phyloP scores from a whole-genome alignment of 2,113 vertebrate genomes.

The Corythornis vintsioides region DNA sequence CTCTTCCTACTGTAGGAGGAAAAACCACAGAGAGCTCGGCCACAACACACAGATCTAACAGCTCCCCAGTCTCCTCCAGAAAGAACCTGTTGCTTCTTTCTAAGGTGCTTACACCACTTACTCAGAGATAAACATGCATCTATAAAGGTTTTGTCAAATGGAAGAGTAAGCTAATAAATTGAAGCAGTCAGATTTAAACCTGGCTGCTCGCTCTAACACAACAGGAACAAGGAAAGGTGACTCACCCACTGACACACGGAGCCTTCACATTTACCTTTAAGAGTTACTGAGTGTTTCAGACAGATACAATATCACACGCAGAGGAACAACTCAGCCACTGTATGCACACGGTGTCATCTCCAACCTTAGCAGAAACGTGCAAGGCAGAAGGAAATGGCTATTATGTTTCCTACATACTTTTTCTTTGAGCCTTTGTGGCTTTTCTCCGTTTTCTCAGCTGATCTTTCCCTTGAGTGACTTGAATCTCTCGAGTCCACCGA shows the following conservation, averaged over 20 bases:
- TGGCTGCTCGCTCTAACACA: background rate
- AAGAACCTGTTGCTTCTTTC: background rate
- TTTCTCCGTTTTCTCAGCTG: constrained; percentile 88
- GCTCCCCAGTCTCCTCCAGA: background rate
- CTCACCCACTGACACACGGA: constrained; percentile 34
- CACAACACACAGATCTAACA: background rate
- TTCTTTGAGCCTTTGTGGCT: constrained; percentile 86
- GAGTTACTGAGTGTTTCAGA: constrained; percentile 7
- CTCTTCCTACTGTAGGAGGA: background rate
- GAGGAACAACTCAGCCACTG: background rate
- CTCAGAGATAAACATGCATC: background rate
- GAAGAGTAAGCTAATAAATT: background rate
- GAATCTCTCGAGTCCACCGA: constrained; percentile 85
- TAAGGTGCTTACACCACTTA: background rate
- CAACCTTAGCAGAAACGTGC: background rate
- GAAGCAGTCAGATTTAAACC: background rate
- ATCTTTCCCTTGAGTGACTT: constrained; percentile 84
- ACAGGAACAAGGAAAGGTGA: constrained; percentile 34
- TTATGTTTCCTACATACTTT: constrained; percentile 79
- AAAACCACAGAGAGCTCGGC: background rate
- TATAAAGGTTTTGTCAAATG: background rate
- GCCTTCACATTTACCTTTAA: constrained; percentile 47
- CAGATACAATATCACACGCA: background rate
- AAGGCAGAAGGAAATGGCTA: constrained; percentile 9
- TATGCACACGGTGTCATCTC: background rate